A percentile compares a stretch with the other conserved stretches of the same genome.
Conservation (phyloP, 2,888 invertebrate species). For the Nomada fabriciana region DNA sequence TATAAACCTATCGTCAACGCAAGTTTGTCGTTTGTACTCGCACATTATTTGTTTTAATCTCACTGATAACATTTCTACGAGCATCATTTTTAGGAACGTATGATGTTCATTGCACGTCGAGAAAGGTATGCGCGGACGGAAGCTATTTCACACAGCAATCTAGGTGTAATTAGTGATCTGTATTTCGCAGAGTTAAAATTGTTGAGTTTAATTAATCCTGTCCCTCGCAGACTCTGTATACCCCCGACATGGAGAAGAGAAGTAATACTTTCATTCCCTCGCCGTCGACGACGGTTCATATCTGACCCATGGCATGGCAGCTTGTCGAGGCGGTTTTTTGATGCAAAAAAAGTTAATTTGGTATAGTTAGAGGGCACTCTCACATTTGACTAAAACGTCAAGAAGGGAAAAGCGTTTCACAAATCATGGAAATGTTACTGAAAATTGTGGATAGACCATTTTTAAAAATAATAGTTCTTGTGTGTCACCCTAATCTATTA, state of each 20-base stretch:
- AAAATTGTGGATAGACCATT: background rate
- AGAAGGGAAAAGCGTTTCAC: background rate
- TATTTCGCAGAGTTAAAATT: conserved; percentile 43
- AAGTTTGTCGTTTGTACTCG: too few relatives aligned
- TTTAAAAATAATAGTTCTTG: background rate
- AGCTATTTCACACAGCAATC: conserved; percentile 19
- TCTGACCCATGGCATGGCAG: conserved; percentile 51
- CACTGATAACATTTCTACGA: background rate
- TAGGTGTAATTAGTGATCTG: conserved; percentile 38
- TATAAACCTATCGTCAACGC: too few relatives aligned
- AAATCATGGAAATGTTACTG: background rate
- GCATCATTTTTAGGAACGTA: background rate
- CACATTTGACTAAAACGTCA: conserved; percentile 43
- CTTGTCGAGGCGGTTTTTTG: conserved; percentile 56
- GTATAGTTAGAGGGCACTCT: conserved; percentile 36
- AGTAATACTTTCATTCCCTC: conserved; percentile 42
- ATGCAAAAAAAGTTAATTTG: conserved; percentile 54
- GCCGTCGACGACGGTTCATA: conserved; percentile 39
- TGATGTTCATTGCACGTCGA: background rate
- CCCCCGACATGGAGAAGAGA: conserved; percentile 3
- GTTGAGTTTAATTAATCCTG: conserved; percentile 55
- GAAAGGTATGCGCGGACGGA: background rate
- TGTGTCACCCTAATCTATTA: too few relatives aligned
- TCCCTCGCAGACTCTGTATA: conserved; percentile 36
- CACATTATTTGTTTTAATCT: too few relatives aligned